A percentile compares a stretch with the other conserved stretches of the same genome.
phyloP scores from a whole-genome alignment of 2,888 invertebrate species.

The Eumacrocentrus americanus region DNA sequence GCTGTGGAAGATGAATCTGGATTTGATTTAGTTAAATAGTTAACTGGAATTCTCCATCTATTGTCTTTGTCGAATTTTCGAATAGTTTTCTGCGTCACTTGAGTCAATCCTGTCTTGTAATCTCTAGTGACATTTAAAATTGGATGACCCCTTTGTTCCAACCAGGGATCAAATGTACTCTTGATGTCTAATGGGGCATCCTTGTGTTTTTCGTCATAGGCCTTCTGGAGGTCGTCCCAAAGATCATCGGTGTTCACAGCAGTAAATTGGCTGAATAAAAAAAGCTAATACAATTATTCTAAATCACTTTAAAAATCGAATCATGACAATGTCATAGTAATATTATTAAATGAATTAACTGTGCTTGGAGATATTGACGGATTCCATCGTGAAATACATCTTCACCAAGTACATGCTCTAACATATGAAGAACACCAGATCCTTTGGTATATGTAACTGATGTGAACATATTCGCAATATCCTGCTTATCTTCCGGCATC shows the following conservation, averaged over 20 bases:
- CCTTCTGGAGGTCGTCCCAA: slow-evolving; percentile 38
- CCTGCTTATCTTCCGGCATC: slow-evolving; percentile 62
- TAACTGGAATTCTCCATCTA: not conserved
- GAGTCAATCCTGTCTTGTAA: slow-evolving; percentile 29
- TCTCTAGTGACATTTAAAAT: slow-evolving; percentile 48
- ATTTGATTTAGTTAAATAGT: not conserved
- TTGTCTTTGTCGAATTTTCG: too few species aligned
- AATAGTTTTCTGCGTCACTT: slow-evolving; percentile 38
- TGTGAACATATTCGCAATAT: slow-evolving; percentile 65
- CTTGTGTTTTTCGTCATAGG: slow-evolving; percentile 21
- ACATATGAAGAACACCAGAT: slow-evolving; percentile 66
- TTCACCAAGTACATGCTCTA: slow-evolving; percentile 64
- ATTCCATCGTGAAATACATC: slow-evolving; percentile 67
- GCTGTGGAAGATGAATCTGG: not conserved
- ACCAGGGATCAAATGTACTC: slow-evolving; percentile 57
- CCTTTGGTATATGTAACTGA: slow-evolving; percentile 69
- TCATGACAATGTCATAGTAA: too few species aligned
- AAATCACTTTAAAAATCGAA: not conserved
- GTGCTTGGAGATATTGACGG: slow-evolving; percentile 58
- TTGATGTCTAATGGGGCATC: slow-evolving; percentile 50
- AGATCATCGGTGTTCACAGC: slow-evolving; percentile 41
- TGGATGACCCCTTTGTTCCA: slow-evolving; percentile 61
- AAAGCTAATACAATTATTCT: not conserved
- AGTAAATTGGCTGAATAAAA: slow-evolving; percentile 29
- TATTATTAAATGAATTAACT: too few species aligned